Base-by-base conservation (phyloP, 2,113 vertebrate species). In the Pedionomus torquatus region DNA sequence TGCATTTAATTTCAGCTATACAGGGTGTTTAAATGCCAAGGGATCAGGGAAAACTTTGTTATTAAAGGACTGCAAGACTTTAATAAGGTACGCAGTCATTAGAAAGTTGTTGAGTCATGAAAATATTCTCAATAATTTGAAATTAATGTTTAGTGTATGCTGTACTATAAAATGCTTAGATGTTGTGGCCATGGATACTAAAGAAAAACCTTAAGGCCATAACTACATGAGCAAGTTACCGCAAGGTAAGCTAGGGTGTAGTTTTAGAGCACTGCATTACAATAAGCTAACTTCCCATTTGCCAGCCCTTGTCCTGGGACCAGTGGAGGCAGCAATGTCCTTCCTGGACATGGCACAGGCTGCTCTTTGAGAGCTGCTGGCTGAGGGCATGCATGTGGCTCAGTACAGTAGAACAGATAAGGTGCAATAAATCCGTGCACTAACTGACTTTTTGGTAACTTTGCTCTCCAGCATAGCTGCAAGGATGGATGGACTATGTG, bases 31-130 rank as follows among this genome's bases (percentile, higher is more conserved):
- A 87, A 97, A 91, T 93, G 91, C 94, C 93, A 85, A 90, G 54
- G 93, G 90, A 94, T 93, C 80, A 77, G 77, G 57, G 79, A 83
- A 96, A 95, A 90, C 64, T 83, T 77, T 75, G 81, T 95, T 95
- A 95, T 95, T 97, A 96, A 93, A 96, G 83, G 87, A 54, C 91
- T 94, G 85, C 83, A 66, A 94, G 90, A 82, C 37, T 94, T 95
- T 96, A 95, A 95, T 86, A 88, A 96, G 78, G 84, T 84, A 94
- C 61, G 31, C 31, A 63, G 92, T 94, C 66, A 96, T 96, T 93
- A 95, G 68, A 95, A 97, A 96, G 78, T 51, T 93, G 94, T 95
- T 94, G 96, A 96, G 93, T 97, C 97, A 97, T 92, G 95, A 95
- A 95, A 95, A 96, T 80, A 83, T 35, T 84, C 94, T 89, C 92